phyloP scores from a whole-genome alignment of 1,140 invertebrate genomes.

The Heliconius nattereri region DNA sequence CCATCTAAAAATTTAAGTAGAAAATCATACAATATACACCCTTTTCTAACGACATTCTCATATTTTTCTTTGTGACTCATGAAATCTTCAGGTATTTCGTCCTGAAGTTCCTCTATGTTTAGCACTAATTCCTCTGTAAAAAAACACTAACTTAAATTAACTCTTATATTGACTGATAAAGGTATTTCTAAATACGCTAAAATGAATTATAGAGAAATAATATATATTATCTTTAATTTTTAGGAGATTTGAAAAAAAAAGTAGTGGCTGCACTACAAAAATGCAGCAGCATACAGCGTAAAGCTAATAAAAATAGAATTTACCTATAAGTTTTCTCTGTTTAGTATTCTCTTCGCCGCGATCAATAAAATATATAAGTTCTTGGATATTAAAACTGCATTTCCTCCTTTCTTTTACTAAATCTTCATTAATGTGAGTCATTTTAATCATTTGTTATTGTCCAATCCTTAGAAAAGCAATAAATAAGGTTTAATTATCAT shows the following conservation, averaged over 20 bases:
- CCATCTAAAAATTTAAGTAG: constrained; percentile 65
- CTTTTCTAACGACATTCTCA: constrained; percentile 88
- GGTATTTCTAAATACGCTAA: too few species aligned
- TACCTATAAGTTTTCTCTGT: constrained; percentile 51
- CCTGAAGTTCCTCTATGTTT: constrained; percentile 84
- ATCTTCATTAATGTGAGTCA: constrained; percentile 83
- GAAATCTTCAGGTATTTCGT: constrained; percentile 87
- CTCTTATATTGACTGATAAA: not conserved
- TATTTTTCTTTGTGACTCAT: constrained; percentile 92
- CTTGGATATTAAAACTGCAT: constrained; percentile 87
- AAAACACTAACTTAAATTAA: too few species aligned
- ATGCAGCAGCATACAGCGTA: too few species aligned
- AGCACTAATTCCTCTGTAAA: constrained; percentile 4
- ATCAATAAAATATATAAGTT: constrained; percentile 89
- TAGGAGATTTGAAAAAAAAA: too few species aligned
- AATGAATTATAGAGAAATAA: too few species aligned
- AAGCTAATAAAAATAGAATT: constrained; percentile 15
- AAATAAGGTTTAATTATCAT: too few species aligned
- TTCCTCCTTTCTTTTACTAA: constrained; percentile 87
- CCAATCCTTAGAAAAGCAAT: too few species aligned
- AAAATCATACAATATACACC: constrained; percentile 81
- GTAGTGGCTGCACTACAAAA: too few species aligned
- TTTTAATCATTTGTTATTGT: not conserved
- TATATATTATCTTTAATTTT: too few species aligned
- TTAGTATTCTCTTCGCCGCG: constrained; percentile 78